Evolutionary conservation across 2,888 invertebrate genomes (phyloP), one percentile per base, ranked within the genome.

Genomic region (Cheilosia scutellata): DNA sequence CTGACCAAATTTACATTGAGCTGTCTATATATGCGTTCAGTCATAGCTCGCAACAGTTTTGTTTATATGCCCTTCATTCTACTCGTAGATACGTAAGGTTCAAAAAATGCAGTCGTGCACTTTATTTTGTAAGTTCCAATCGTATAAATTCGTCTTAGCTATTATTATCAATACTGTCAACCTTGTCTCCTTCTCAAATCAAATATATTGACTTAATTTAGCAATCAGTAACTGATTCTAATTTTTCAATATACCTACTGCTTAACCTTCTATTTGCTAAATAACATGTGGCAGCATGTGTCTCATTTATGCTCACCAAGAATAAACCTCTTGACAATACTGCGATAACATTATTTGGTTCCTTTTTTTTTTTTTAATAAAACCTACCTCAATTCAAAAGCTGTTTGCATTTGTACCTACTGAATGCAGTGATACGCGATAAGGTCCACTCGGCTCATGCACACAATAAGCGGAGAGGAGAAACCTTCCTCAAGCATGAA

Each of bases 401-500:
- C 11, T 86, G 80, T 86, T 86, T 86, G 74, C 82, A 74, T 68
- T 68, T 63, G 66, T 44, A 66, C 80, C 86, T 86, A 77, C 86
- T 68, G 86, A 82, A 84, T 68, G 57, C 72, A 76, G 68, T 72
- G 86, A 86, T 86, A 86, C 71, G 72, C 58, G 86, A 86, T 86
- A 86, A 86, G 47, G 44, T 75, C 44, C 25, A 33, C 13, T 47
- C 27, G 7, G 13, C 44, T 44, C 16, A 29, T 37, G 63, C 60
- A 62, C 51, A 74, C 63, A 75, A 72, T 83, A n/a, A 55, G 55
- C 53, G n/a, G 13, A 40, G 40, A 33, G 25, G 37, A 33, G 27
- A 42, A 65, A 57, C 60, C 62, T 60, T 71, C 40, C 42, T 62
- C 55, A 47, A 25, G 7, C 29, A 25, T 53, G 31, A 47, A 40